Base-by-base conservation (phyloP, 2,113 vertebrate species). In the Meleagris gallopavo region DNA sequence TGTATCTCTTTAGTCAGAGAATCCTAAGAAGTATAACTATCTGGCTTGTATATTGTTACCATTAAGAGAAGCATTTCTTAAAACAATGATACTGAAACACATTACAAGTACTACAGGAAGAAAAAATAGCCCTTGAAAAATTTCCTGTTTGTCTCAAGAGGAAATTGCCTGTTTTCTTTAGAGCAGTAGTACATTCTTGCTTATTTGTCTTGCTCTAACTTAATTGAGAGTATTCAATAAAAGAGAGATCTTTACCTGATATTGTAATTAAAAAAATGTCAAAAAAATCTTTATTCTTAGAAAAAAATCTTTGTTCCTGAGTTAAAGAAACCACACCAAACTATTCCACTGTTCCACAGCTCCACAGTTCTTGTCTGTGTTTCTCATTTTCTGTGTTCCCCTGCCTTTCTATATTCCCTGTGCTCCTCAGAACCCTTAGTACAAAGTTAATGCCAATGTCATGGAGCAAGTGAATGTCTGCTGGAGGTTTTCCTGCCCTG, bases 141-240 rank as follows among this genome's bases (percentile, higher is more conserved):
- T 91, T 86, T 96, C 93, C 96, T 94, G 87, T 90, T 93, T 95
- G 11, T 80, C 73, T 91, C 48, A 11, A 94, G 73, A 88, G 83
- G 86, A 94, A 95, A 95, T 90, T 76, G 76, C 32, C 85, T 94
- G 57, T 60, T 94, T 83, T 95, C 80, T 84, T 95, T 74, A 86
- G 36, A 70, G 27, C 57, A 78, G 10, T 22, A 48, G 70, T 40
- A 64, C 34, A 14, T 67, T 93, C 91, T 71, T 91, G 43, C 43
- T 94, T 82, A 81, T 94, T 90, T 90, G 24, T 81, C 16, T 36
- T 89, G 75, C 66, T 65, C 27, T 43, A 58, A 32, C 5, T 75
- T 66, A 61, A 86, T 40, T 0, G 6, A 61, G 45, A 65, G 32
- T 46, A 70, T 86, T 86, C 73, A 61, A 62, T 54, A 93, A 38